Base-by-base conservation (phyloP, 2,113 vertebrate species). In the Melierax canorus region DNA sequence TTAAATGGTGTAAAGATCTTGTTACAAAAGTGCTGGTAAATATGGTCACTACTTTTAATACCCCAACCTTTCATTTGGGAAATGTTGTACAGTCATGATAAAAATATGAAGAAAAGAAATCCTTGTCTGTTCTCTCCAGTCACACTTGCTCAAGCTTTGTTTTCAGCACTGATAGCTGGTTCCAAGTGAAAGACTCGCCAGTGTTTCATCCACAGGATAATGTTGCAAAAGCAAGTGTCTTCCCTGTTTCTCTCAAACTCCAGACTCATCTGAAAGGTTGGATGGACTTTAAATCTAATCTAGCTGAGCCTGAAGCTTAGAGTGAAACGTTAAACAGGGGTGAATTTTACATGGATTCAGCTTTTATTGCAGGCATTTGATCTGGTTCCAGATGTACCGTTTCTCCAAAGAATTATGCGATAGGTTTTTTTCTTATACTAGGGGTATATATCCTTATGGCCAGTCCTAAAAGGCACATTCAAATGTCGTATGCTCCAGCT, bases 311-410 rank as follows among this genome's bases (percentile, higher is more conserved):
- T 77, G 64, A 59, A 74, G 30, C 43, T 93, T 86, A 27, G 14
- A 93, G 22, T 71, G 56, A 84, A 95, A 74, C 4, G 11, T 55
- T 94, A 94, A 94, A 88, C 1, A 0, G 0, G 7, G 38, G 50
- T 86, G 46, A 93, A 46, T 97, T 93, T 95, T 80, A 77, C 71
- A 67, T 71, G 46, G 46, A 53, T 93, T 88, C 72, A 71, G 29
- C 22, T 93, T 84, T 92, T 94, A 94, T 59, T 88, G 63, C n/a
- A 94, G 60, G n/a, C 22, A 78, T 96, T 92, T 95, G n/a, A 74
- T 96, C 38, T 71, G 11, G 22, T 93, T 93, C 46, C 86, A 95
- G 88, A 62, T 9, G 15, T 63, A 88, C 38, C 7, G 3, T 66
- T 90, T 80, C 50, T 74, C 45, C 8, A 71, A 74, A 77, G 20